Base-by-base conservation (phyloP, 2,888 invertebrate genomes). In the Drosophila heteroneura region DNA sequence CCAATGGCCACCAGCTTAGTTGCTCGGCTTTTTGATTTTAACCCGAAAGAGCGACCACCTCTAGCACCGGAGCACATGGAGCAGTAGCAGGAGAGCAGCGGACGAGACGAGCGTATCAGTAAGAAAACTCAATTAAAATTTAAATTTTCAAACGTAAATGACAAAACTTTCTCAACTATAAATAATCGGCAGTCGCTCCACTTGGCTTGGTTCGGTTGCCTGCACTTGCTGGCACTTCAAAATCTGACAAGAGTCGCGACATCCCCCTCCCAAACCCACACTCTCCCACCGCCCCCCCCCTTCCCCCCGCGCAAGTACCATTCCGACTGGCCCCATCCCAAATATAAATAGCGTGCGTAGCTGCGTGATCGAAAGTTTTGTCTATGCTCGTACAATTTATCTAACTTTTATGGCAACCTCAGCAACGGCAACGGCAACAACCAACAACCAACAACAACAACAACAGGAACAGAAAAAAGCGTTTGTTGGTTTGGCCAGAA, bases 131-230 rank as follows among this genome's bases (percentile, higher is more conserved):
- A 89, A 89, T 89, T 89, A 89, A 89, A 89, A 89, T 89, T 89
- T 85, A 87, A 89, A 91, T 91, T 91, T 91, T 81, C 90, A 82
- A 85, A 89, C 88, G 88, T 79, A 91, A 91, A 89, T 89, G 88
- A 89, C 88, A 91, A 89, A 89, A 89, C 83, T 91, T 89, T 88
- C 79, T 87, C 90, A 91, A 91, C 88, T 88, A 91, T 91, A 88
- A 88, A 88, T 88, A 88, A 88, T 89, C 88, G 90, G 83, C 75
- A 89, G 81, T 76, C 74, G 73, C 74, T 76, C 72, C 82, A 79
- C 76, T 86, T 74, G 85, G 85, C 62, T 68, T 70, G 58, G 56
- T 69, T 74, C 30, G 52, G 69, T 82, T 70, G 76, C 76, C 58
- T 65, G 74, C 70, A 56, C 70, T 66, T 51, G 63, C 52, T 62